These are phyloP conservation scores for Teinopalpus imperialis DNA, from an alignment of 2,888 invertebrate species.

Conservation along the genomic window DNA sequence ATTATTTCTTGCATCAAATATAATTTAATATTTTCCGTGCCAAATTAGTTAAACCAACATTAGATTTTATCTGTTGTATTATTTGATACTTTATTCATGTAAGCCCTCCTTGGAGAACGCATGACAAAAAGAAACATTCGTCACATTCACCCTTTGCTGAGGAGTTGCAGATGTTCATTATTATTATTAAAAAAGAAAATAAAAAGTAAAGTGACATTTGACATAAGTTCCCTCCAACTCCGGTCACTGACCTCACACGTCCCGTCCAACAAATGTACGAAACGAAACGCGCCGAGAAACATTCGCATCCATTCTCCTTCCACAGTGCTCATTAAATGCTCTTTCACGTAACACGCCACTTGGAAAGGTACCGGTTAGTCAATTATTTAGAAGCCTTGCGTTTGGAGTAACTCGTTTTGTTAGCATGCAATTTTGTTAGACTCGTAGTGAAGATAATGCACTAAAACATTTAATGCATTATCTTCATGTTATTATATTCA, in stretches of 20 bases:
- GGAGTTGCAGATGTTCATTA: conserved; percentile 1
- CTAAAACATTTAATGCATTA: no score
- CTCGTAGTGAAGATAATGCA: not conserved
- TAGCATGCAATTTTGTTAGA: conserved; percentile 20
- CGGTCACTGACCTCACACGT: conserved; percentile 10
- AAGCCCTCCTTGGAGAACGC: no score
- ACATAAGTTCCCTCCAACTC: conserved; percentile 15
- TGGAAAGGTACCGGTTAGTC: conserved; percentile 15
- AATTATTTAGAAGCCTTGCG: conserved; percentile 21
- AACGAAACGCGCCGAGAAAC: not conserved
- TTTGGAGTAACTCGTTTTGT: conserved; percentile 12
- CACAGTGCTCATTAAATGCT: conserved; percentile 20
- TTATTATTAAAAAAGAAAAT: not conserved
- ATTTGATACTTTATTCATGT: no score
- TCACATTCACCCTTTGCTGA: not conserved
- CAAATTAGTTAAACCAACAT: no score
- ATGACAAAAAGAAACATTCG: no score
- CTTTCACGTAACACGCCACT: conserved; percentile 23
- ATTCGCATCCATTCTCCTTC: conserved; percentile 17
- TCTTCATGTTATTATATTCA: no score
- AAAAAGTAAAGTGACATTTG: conserved; percentile 17
- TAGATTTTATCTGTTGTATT: no score
- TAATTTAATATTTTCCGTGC: no score
- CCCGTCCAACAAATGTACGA: not conserved
- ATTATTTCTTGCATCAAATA: no score